Percentiles rank a stretch among this genome's conserved stretches.
phyloP scores from a whole-genome alignment of 2,113 vertebrate genomes.

The Peromyscus leucopus region DNA sequence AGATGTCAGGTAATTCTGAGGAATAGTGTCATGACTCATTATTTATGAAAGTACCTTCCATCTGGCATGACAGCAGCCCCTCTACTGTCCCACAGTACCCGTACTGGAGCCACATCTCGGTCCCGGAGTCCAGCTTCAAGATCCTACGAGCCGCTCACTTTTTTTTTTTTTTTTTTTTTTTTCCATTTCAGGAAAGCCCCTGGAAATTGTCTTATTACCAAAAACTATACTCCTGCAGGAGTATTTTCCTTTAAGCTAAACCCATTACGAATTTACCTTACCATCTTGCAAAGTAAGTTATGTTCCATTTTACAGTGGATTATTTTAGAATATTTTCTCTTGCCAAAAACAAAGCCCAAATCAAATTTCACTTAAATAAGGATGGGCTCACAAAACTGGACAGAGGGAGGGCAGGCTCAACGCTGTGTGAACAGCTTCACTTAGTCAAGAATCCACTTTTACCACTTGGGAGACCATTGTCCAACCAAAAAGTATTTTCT shows the following conservation, averaged over 20 bases:
- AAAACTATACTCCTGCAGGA: not conserved
- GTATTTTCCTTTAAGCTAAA: constrained; percentile 46
- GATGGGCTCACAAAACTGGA: not conserved
- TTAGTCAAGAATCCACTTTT: not conserved
- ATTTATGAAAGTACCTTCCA: not conserved
- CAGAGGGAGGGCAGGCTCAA: not conserved
- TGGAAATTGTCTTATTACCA: constrained; percentile 35
- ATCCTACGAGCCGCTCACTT: not conserved
- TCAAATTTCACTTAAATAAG: constrained; percentile 44
- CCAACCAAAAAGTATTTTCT: not conserved
- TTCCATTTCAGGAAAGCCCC: constrained; percentile 27
- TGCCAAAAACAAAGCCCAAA: constrained; percentile 6
- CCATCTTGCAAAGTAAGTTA: not conserved
- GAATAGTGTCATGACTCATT: constrained; percentile 14
- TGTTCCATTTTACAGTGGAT: not conserved
- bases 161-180: not conserved
- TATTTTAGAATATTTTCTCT: constrained; percentile 9
- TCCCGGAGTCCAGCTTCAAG: not conserved
- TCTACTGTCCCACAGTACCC: not conserved
- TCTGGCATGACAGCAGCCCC: not conserved
- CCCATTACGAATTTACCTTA: not conserved
- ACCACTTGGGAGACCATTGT: not conserved
- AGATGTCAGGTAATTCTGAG: constrained; percentile 40
- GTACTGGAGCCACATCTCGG: not conserved
- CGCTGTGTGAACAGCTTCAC: not conserved